Evolutionary conservation across 2,797 vertebrate species (phyloP), one percentile per base, ranked within the genome.

Genomic region (Anableps anableps): DNA sequence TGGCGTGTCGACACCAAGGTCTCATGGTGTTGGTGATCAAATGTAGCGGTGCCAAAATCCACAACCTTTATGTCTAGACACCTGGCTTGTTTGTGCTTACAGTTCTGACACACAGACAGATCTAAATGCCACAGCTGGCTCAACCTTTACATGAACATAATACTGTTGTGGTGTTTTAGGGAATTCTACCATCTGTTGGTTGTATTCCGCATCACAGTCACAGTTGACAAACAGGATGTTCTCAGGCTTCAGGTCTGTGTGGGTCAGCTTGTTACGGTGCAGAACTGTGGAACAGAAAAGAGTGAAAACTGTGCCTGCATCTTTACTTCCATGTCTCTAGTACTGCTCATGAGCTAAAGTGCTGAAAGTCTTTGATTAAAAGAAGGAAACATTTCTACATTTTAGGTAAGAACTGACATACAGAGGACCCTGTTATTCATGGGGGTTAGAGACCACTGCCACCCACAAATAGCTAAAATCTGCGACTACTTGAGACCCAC

Each of bases 201-300:
- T 97, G 88, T 96, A 96, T 81, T 96, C 94, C 74, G 96, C 92
- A 85, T 97, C 85, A 72, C 95, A 97, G 92, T 97, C 96, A 17
- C 97, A 98, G 83, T 95, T 94, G 87, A 99, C 95, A 87, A 99
- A 97, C 85, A 99, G 95, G 90, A 99, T 99, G 92, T 99, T 99
- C 92, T 99, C 98, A 45, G 98, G 98, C 86, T 99, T 99, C 88
- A 99, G 94, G 94, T 99, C 98, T 3, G 98, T 99, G 93, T 99
- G 98, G 19, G 97, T 99, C 93, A 99, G 90, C 81, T 98, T 97
- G 95, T 98, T 98, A 82, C 97, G 96, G 90, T 99, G 98, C 58
- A 99, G 94, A 92, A 99, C 98, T 99, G 76, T 34, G 9, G 50
- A 58, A 80, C 51, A 83, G 60, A 74, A 1, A 84, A 26, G 47